Evolutionary conservation across 2,888 invertebrate genomes (phyloP).

Genomic region (Sarcophaga subvicina): DNA sequence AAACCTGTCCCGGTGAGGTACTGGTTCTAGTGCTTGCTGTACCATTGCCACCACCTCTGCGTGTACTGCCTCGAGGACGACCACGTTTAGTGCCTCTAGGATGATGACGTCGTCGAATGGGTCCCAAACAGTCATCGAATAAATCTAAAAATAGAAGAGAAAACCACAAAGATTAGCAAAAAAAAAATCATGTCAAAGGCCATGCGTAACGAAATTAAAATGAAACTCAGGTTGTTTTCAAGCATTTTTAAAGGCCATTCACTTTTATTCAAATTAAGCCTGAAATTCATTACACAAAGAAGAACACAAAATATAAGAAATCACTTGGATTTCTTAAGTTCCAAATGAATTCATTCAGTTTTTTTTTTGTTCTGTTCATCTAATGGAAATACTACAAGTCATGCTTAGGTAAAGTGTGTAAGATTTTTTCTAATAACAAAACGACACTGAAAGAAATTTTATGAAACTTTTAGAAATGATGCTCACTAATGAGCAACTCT

Average conservation of each 20-base stretch:
- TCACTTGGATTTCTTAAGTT: conserved; percentile 30
- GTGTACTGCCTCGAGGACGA: conserved; percentile 88
- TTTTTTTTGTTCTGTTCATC: conserved; percentile 1
- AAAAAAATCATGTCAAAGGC: neutral
- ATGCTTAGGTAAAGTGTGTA: conserved; percentile 28
- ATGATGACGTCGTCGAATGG: conserved; percentile 80
- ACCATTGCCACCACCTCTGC: conserved; percentile 84
- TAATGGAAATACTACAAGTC: conserved; percentile 44
- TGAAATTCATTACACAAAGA: neutral
- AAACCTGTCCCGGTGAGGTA: conserved; percentile 62
- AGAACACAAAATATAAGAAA: conserved; percentile 15
- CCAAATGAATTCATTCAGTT: conserved; percentile 23
- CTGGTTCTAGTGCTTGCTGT: conserved; percentile 74
- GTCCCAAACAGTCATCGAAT: conserved; percentile 79
- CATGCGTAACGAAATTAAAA: too few species aligned
- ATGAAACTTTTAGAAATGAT: too few species aligned
- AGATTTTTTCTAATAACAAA: neutral
- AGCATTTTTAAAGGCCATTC: conserved; percentile 32
- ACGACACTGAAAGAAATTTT: conserved; percentile 1
- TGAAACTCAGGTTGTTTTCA: too few species aligned
- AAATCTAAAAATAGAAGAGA: conserved; percentile 74
- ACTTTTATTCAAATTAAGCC: conserved; percentile 35
- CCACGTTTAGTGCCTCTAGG: conserved; percentile 87
- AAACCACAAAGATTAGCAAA: neutral
- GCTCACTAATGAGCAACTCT: too few species aligned